Evolutionary conservation across 2,888 invertebrate species (phyloP), one percentile per base, ranked within the genome.

Genomic region (Heliconius ismenius): DNA sequence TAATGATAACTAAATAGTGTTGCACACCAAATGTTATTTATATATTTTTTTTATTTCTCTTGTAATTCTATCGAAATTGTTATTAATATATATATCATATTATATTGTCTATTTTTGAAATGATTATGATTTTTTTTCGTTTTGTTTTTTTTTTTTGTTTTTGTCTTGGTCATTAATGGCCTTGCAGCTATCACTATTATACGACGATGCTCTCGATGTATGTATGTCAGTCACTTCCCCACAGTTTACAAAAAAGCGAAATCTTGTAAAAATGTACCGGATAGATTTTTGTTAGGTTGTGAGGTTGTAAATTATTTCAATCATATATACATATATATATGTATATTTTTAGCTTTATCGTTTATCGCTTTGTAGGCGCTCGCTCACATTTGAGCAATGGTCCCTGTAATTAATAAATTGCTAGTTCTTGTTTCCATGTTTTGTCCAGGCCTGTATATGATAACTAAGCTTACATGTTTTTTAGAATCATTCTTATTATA

Each of bases 281-380:
- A 90, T 86, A 86, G 85, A 84, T 90, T 91, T 83, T 91, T 90
- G 90, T 92, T 92, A 92, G 90, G 91, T 93, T 92, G 91, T 88
- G 91, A 90, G 90, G 92, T 92, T 93, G 92, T 93, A 93, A 93
- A 94, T 94, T 92, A 92, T 93, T 93, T 92, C 91, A 92, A 92
- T 89, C 88, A 83, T 93, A 90, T 93, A 92, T 84, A 83, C 92
- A 92, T 93, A 93, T 90, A 92, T 93, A 92, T 54, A 54, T 54
- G 0, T 49, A 49, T 49, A 49, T 93, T 93, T 90, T 92, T 93
- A 92, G 92, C 90, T 91, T 92, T 93, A 92, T 92, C 91, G 88
- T 87, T 87, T 79, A 76, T 79, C 75, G 82, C 80, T 81, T 77
- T 64, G 85, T 86, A 81, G 81, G 81, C 84, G 83, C 81, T 79